Evolutionary conservation across 2,797 vertebrate species (phyloP).

Genomic region (Orientallactaga sibirica): DNA sequence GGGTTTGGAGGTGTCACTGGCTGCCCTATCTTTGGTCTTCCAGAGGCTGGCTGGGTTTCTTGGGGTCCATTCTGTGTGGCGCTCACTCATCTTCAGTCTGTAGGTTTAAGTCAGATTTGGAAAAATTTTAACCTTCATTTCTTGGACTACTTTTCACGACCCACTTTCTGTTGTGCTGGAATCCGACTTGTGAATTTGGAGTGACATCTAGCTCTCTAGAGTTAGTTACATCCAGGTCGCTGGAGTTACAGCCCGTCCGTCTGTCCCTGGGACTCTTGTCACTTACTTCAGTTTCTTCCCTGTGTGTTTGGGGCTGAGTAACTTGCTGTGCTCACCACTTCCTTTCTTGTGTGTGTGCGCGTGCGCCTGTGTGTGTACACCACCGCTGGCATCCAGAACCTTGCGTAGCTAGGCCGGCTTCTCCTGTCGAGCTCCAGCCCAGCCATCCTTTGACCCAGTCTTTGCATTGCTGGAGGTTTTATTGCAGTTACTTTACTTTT

Average conservation of each 20-base stretch:
- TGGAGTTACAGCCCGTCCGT: no score
- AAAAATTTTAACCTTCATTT: no score
- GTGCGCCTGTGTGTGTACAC: no score
- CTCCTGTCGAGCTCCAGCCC: not conserved
- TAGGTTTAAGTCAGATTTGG: not conserved
- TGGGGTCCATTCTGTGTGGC: not conserved
- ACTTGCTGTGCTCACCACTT: not conserved
- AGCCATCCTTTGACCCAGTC: not conserved
- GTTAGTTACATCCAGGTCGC: no score
- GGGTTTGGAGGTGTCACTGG: not conserved
- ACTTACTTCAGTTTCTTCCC: no score
- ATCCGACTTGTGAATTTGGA: not conserved
- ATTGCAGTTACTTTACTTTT: not conserved
- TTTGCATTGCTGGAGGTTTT: not conserved
- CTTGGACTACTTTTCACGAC: fast-evolving
- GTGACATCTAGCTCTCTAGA: no score
- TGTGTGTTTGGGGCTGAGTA: not conserved
- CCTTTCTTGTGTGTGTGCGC: no score
- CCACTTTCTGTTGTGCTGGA: not conserved
- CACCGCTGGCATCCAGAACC: not conserved
- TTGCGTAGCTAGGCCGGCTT: not conserved
- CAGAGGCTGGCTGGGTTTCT: not conserved
- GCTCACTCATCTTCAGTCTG: not conserved
- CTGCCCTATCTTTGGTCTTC: not conserved
- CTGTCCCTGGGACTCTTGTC: not conserved